A percentile compares a stretch with the other conserved stretches of the same genome.
Conservation (phyloP, 1,140 invertebrate species). For the Cylas formicarius region DNA sequence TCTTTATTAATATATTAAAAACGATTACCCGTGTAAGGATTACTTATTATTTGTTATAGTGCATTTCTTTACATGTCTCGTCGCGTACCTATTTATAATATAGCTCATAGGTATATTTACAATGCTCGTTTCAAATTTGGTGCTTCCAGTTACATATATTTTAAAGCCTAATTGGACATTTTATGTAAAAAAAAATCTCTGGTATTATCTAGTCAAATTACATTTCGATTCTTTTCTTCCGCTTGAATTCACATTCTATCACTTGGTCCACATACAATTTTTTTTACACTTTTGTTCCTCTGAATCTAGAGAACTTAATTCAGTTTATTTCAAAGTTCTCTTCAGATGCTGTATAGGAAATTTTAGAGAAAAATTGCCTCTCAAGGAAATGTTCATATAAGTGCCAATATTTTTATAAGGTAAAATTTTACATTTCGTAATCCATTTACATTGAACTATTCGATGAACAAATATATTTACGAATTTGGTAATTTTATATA, state of each 20-base stretch:
- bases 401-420: slow-evolving; percentile 16
- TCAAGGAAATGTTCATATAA: slow-evolving; percentile 25
- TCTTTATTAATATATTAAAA: slow-evolving; percentile 16
- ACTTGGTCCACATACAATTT: slow-evolving; percentile 5
- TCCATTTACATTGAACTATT: no score
- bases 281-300: slow-evolving; percentile 8
- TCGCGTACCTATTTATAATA: background rate
- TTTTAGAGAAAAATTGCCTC: slow-evolving; percentile 9
- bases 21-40: background rate
- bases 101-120: background rate
- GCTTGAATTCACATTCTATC: slow-evolving; percentile 6
- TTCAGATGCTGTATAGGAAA: slow-evolving; percentile 3
- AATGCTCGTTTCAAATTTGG: background rate
- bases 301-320: slow-evolving; percentile 10
- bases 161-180: background rate
- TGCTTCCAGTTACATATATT: background rate
- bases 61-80: slow-evolving; percentile 3
- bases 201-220: slow-evolving; percentile 13
- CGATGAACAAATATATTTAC: no score
- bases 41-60: slow-evolving; percentile 1
- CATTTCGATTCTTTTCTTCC: slow-evolving; percentile 9
- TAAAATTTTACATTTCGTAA: no score
- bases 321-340: slow-evolving; percentile 6
- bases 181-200: background rate
- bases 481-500: no score